Conservation (phyloP, 2,888 invertebrate species). For the Tinea trinotella region DNA sequence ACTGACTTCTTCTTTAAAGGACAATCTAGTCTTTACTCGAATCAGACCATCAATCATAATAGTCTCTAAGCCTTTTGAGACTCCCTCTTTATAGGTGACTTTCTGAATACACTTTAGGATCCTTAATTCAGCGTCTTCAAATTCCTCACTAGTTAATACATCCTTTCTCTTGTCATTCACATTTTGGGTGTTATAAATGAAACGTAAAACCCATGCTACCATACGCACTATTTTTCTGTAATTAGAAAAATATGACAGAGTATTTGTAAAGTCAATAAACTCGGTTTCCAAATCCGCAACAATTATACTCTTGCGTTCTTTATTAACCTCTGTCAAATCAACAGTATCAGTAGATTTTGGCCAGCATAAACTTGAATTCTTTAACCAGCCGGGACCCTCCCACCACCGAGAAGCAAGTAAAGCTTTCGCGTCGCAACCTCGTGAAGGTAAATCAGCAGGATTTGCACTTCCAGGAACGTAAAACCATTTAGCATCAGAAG, state of each 20-base stretch:
- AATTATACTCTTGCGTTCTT: not conserved
- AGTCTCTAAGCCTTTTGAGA: not conserved
- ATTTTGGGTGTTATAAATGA: not conserved
- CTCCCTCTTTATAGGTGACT: no score
- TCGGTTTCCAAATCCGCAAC: not conserved
- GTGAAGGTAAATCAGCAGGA: conserved; percentile 19
- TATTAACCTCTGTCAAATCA: not conserved
- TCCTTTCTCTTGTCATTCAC: not conserved
- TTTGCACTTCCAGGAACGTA: conserved; percentile 15
- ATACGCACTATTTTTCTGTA: conserved; percentile 16
- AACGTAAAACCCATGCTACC: conserved; percentile 16
- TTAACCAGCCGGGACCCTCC: conserved; percentile 18
- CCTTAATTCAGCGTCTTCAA: conserved; percentile 8
- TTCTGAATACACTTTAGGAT: conserved; percentile 1
- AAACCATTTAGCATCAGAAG: conserved; percentile 8
- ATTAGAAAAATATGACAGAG: not conserved
- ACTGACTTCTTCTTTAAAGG: conserved; percentile 2
- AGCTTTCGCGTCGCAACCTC: conserved; percentile 14
- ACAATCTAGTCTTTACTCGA: conserved; percentile 16
- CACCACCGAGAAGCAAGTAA: conserved; percentile 15
- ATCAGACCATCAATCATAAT: conserved; percentile 9
- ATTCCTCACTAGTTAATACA: not conserved
- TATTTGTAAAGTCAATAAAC: not conserved
- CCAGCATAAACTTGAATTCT: not conserved
- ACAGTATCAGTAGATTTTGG: not conserved